Evolutionary conservation across 2,113 vertebrate genomes (phyloP), one percentile per base, ranked within the genome.

Genomic region (Mola mola): DNA sequence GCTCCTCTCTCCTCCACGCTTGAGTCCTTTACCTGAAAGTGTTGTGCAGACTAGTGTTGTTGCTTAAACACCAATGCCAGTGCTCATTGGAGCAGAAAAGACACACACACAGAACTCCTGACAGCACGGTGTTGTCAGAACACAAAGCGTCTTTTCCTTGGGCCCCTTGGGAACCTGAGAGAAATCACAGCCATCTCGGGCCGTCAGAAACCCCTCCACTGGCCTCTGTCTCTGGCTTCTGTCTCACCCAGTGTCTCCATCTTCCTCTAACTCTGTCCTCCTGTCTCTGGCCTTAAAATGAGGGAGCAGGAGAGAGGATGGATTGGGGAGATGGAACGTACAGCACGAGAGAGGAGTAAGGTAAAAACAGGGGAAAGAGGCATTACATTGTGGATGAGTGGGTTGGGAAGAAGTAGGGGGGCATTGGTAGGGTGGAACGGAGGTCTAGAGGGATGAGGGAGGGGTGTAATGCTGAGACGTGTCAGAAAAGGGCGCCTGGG

Each of bases 401-500:
- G 43, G 17, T 36, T 49, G 26, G 38, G 36, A 22, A 8, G 50
- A 25, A 28, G 29, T 12, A 12, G 0, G 8, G 69, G 42, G 66
- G 49, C 57, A 69, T 46, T 57, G 69, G 80, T 56, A 63, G 65
- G 77, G 69, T 70, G 41, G 69, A 82, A 69, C 81, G 78, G 68
- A 80, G 68, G 56, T 77, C 75, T 69, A 66, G 66, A 72, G 70
- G 66, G 78, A 78, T 80, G 65, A 79, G 75, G 78, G 84, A 86
- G 88, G 83, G 85, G 90, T 90, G 91, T 89, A 91, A 90, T 40
- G 67, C 85, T 91, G 91, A 92, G 89, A 92, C 82, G 90, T 92
- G 91, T 92, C 88, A 91, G 88, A 90, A 89, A 91, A 88, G 88
- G 83, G 91, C 88, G 90, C 89, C 89, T 77, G 90, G 92, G 91